Conservation (phyloP, 2,888 invertebrate species). For the Dascillus cervinus region DNA sequence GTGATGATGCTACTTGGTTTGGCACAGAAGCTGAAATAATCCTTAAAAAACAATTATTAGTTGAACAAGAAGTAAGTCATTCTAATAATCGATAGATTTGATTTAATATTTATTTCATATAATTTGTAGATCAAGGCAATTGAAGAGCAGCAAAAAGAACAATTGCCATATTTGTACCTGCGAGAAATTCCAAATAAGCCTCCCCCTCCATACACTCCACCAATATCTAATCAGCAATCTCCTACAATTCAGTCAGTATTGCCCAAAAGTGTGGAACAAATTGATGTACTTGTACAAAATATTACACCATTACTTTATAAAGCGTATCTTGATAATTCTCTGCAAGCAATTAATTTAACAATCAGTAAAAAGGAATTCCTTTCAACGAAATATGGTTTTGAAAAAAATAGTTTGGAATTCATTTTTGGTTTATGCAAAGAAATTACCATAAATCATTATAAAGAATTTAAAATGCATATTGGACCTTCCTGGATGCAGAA, state of each 20-base stretch:
- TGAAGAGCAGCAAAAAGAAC: conserved; percentile 47
- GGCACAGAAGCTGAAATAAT: conserved; percentile 56
- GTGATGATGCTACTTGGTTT: too few relatives aligned
- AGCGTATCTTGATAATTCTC: conserved; percentile 35
- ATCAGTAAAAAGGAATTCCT: conserved; percentile 29
- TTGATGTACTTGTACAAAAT: conserved; percentile 42
- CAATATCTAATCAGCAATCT: conserved; percentile 37
- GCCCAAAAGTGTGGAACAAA: conserved; percentile 38
- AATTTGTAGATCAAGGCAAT: conserved; percentile 50
- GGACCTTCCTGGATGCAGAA: conserved; percentile 31
- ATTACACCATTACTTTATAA: conserved; percentile 43
- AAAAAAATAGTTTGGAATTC: conserved; percentile 49
- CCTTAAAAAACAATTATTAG: conserved; percentile 53
- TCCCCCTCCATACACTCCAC: conserved; percentile 68
- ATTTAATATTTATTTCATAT: neutral
- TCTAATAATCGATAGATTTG: neutral
- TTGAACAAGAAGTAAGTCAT: conserved; percentile 52
- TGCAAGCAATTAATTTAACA: conserved; percentile 28
- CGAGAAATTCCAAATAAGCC: conserved; percentile 68
- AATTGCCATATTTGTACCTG: conserved; percentile 49
- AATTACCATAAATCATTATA: conserved; percentile 47
- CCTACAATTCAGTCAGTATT: conserved; percentile 23
- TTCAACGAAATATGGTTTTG: conserved; percentile 28
- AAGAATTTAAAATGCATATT: conserved; percentile 39
- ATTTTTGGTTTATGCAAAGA: conserved; percentile 58